Evolutionary conservation across 2,113 vertebrate species (phyloP).

Genomic region (Prunella himalayana): DNA sequence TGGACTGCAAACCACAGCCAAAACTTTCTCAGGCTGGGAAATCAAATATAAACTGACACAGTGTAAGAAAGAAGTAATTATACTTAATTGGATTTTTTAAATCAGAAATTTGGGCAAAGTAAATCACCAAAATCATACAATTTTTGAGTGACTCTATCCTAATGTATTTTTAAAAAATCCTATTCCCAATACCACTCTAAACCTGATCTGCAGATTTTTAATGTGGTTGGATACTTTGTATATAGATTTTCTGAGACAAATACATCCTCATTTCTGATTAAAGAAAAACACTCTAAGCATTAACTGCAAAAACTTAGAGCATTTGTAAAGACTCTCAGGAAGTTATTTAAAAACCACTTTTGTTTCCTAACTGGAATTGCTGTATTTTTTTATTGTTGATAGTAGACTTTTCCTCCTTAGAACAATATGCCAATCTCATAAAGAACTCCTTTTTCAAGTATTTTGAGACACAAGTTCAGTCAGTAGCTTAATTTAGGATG

Average conservation of each 20-base stretch:
- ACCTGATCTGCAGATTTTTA: background rate
- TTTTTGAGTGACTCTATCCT: background rate
- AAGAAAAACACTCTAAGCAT: background rate
- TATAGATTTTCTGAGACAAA: background rate
- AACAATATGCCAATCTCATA: fast-evolving
- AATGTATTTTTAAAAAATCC: fast-evolving
- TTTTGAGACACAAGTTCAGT: background rate
- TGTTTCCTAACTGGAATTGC: background rate
- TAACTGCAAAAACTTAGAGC: background rate
- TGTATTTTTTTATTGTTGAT: background rate
- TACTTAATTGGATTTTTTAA: background rate
- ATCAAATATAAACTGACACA: background rate
- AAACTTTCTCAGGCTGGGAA: background rate
- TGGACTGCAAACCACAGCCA: background rate
- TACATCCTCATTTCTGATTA: background rate
- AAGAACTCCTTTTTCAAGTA: background rate
- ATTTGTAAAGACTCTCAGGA: background rate
- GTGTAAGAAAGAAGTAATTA: background rate
- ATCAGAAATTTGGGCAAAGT: background rate
- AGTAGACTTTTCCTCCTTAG: background rate
- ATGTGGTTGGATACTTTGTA: background rate
- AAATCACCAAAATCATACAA: background rate
- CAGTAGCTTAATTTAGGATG: background rate
- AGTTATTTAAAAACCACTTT: fast-evolving
- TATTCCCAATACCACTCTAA: background rate